Evolutionary conservation across 1,140 invertebrate genomes (phyloP), one percentile per base, ranked within the genome.

Genomic region (Vanessa tameamea): DNA sequence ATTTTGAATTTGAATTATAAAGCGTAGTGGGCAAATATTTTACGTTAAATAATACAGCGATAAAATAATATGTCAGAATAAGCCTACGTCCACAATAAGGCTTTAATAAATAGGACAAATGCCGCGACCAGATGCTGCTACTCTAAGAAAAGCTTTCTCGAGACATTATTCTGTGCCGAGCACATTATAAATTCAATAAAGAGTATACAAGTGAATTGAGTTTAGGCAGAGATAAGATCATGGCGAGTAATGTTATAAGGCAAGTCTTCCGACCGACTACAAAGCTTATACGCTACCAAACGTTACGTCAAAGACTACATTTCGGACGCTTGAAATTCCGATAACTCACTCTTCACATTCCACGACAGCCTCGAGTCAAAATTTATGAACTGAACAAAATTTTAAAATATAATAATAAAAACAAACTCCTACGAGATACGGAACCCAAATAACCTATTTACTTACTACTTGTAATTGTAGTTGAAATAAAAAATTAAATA

Each of bases 11-110:
- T n/a, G 5, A 51, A 12, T 4, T 51, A 51, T 14, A 15, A 51
- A 51, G 48, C 12, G 9, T 14, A 51, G 13, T 51, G 48, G 83
- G 73, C 61, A 37, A 50, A 51, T 51, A 12, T 15, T 43, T 43
- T 9, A 43, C 37, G 37, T 43, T 43, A 43, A 9, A 43, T 43
- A 43, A 11, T 1, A 43, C 8, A 37, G 9, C 37, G n/a, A 12
- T 51, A 51, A 51, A 51, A 14, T 51, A 15, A 51, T 0, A 51
- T 51, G 48, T 12, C n/a, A 51, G 48, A 51, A 55, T 55, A 55
- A 55, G 57, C 57, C 57, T 37, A 37, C 31, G 57, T 61, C 23
- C 57, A 61, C 57, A 26, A 23, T n/a, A 37, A 61, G 14, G 26
- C 31, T 61, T 23, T 61, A 50, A 55, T 55, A 55, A 55, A 55